Base-by-base conservation (phyloP, 2,113 vertebrate genomes). In the Pollimyrus isidori region DNA sequence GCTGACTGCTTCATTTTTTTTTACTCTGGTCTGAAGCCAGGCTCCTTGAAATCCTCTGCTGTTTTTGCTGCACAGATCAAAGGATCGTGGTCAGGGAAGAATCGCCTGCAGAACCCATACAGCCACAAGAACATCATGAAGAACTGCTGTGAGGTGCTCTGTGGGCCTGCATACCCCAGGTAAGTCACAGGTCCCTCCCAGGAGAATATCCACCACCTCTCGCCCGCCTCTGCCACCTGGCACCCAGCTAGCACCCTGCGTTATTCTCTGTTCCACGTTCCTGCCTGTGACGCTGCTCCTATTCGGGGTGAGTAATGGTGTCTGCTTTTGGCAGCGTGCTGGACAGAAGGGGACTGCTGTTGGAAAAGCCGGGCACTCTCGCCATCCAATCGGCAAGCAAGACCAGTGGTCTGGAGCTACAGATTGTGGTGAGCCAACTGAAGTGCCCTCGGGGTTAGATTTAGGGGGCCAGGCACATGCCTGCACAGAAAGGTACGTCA, bases 51-150 rank as follows among this genome's bases (percentile, higher is more conserved):
- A 89, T 3, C 19, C 58, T 26, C 39, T 52, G 21, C 7, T 50
- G 89, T 91, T 17, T 84, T 62, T 91, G 90, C 49, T 91, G 7
- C 85, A 56, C 95, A 99, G 98, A 99, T 99, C 93, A 99, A 99
- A 95, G 98, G 98, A 52, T 99, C 98, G 4, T 99, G 98, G 98
- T 99, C 98, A 23, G 98, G 98, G 65, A 99, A 99, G 95, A 99
- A 99, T 95, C 93, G 97, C 0, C 95, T 98, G 89, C 98, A 99
- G 95, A 99, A 99, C 94, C 98, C 98, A 7, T 99, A 99, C 91
- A 99, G 97, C 93, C 98, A 99, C 89, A 98, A 97, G 91, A 99
- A 99, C 94, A 94, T 99, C 69, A 91, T 98, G 92, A 99, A 98
- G 94, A 99, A 99, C 95, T 99, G 98, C 95, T 99, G 97, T n/a